Percentiles rank a stretch among this genome's conserved stretches.
Evolutionary conservation across 2,113 vertebrate genomes (phyloP).

Genomic region (Callipepla californica): DNA sequence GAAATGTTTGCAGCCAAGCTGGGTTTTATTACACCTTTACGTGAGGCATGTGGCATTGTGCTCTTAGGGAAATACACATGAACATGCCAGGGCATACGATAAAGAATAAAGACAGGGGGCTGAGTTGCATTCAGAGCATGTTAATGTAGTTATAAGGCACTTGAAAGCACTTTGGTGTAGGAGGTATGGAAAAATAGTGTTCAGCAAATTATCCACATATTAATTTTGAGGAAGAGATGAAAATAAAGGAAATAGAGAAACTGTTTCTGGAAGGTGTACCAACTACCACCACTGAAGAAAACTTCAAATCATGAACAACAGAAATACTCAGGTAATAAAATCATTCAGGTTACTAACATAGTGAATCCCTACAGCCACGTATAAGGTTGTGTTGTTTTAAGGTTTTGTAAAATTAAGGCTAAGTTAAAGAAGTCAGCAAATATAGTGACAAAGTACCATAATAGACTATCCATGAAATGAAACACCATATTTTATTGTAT

Average conservation of each 20-base stretch:
- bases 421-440: not conserved
- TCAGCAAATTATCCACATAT: not conserved
- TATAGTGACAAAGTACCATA: not conserved
- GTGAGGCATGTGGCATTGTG: not conserved
- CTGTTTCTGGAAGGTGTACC: not conserved
- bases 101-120: not conserved
- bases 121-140: not conserved
- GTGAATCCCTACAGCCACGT: not conserved
- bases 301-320: not conserved
- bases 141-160: not conserved
- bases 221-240: not conserved
- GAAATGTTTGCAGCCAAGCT: not conserved
- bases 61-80: not conserved
- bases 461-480: not conserved
- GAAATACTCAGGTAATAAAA: not conserved
- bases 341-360: not conserved
- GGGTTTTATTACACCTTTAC: not conserved
- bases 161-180: not conserved
- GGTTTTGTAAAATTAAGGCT: not conserved
- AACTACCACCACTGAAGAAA: not conserved
- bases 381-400: not conserved
- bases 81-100: not conserved
- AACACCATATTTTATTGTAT: not conserved
- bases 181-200: not conserved
- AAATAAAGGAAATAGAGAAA: not conserved